These are phyloP conservation scores for Ammodytes dubius DNA, from an alignment of 2,113 vertebrate genomes.

Conservation along the genomic window DNA sequence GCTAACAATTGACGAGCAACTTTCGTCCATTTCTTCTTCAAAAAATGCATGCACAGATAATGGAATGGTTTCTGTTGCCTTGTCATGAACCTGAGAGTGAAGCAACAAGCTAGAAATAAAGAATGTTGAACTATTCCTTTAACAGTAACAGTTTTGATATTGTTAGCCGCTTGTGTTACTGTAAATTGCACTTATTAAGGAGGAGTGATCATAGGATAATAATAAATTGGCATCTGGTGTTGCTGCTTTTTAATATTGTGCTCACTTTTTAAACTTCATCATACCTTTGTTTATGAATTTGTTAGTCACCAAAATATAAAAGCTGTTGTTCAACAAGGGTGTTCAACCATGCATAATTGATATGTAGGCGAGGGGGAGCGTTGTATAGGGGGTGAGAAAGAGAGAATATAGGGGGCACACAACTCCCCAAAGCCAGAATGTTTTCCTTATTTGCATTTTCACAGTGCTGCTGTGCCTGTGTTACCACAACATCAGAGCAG, in stretches of 20 bases:
- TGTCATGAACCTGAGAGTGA: not conserved
- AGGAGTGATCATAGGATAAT: no score
- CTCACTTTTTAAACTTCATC: not conserved
- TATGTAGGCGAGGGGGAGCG: conserved; percentile 10
- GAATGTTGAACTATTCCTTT: no score
- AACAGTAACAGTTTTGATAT: not conserved
- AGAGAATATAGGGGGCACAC: conserved; percentile 31
- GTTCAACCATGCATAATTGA: conserved; percentile 60
- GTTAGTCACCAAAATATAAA: conserved; percentile 27
- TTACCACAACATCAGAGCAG: not conserved
- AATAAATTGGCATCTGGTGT: not conserved
- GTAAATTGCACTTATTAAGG: not conserved
- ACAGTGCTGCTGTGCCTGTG: not conserved
- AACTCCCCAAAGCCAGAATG: conserved; percentile 8
- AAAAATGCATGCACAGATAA: no score
- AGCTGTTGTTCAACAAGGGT: conserved; percentile 26
- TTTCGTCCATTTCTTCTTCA: no score
- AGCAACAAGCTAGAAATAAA: no score
- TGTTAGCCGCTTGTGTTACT: not conserved
- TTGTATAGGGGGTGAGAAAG: conserved; percentile 9
- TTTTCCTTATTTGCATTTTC: conserved; percentile 33
- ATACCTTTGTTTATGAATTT: not conserved
- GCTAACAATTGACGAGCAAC: no score
- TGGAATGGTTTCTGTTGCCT: not conserved
- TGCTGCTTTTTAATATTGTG: not conserved